Conservation (phyloP, 2,888 invertebrate genomes). For the Ganaspis brasiliensis region DNA sequence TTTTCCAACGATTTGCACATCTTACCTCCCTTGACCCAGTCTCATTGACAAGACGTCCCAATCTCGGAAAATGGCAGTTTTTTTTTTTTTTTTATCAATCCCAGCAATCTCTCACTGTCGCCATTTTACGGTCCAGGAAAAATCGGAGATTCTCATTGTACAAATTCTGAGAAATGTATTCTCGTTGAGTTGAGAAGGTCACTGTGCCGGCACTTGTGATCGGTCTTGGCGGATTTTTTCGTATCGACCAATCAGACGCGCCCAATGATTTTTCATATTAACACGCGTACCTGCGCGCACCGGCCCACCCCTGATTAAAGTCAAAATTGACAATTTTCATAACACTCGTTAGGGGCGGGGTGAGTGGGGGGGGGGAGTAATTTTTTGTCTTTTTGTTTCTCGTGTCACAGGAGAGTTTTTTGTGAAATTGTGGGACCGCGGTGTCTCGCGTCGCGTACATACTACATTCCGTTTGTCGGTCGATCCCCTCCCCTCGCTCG, state of each 20-base stretch:
- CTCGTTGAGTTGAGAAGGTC: neutral
- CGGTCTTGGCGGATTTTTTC: constrained; percentile 72
- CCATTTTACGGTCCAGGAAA: neutral
- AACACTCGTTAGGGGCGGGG: too few relatives aligned
- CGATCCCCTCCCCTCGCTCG: constrained; percentile 6
- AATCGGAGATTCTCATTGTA: neutral
- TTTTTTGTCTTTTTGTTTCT: too few relatives aligned
- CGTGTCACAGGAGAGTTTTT: too few relatives aligned
- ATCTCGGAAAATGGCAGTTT: too few relatives aligned
- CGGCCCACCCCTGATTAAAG: constrained; percentile 37
- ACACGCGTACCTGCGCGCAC: constrained; percentile 54
- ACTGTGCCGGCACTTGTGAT: constrained; percentile 41
- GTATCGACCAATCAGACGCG: constrained; percentile 68
- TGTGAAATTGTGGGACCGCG: neutral
- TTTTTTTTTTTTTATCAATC: too few relatives aligned
- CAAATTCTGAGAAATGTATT: neutral
- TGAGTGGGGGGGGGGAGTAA: too few relatives aligned
- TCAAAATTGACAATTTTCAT: too few relatives aligned
- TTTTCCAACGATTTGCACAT: too few relatives aligned
- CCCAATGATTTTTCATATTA: constrained; percentile 55
- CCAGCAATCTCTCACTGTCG: neutral
- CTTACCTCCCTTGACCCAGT: too few relatives aligned
- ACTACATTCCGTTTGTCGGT: neutral
- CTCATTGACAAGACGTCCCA: too few relatives aligned
- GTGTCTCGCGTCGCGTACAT: constrained; percentile 25